Conservation (phyloP, 2,113 vertebrate genomes). For the Lampris incognitus region DNA sequence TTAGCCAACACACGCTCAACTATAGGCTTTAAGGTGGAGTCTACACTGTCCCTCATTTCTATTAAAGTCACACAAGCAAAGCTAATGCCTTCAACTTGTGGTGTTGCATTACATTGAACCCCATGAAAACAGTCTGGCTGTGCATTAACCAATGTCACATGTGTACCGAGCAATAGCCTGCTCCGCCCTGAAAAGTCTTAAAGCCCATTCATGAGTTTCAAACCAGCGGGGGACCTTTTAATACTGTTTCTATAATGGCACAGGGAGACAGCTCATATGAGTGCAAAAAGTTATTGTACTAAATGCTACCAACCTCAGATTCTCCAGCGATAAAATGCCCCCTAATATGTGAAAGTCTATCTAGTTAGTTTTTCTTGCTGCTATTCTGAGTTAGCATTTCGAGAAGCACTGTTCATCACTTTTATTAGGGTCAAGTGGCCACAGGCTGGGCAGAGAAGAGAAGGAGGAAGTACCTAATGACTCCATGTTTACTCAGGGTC, state of each 20-base stretch:
- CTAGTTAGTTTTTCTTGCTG: slow-evolving; percentile 17
- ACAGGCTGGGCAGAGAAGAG: slow-evolving; percentile 35
- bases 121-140: slow-evolving; percentile 63
- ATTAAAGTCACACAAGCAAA: slow-evolving; percentile 76
- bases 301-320: slow-evolving; percentile 36
- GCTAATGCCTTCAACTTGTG: slow-evolving; percentile 67
- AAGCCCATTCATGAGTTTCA: slow-evolving; percentile 52
- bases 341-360: slow-evolving; percentile 44
- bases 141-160: slow-evolving; percentile 69
- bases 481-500: slow-evolving; percentile 60
- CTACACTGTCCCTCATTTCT: slow-evolving; percentile 58
- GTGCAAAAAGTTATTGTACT: slow-evolving; percentile 37
- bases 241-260: slow-evolving; percentile 42
- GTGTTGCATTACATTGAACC: slow-evolving; percentile 74
- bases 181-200: slow-evolving; percentile 54
- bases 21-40: slow-evolving; percentile 41
- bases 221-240: slow-evolving; percentile 48
- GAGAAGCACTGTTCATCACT: slow-evolving; percentile 66
- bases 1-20: slow-evolving; percentile 49
- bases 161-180: slow-evolving; percentile 54
- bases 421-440: slow-evolving; percentile 71
- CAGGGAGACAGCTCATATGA: slow-evolving; percentile 37
- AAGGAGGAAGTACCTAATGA: slow-evolving; percentile 65
- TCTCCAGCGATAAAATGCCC: slow-evolving; percentile 44
- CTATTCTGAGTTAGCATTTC: slow-evolving; percentile 52